These are phyloP conservation scores for Hyles euphorbiae DNA, from an alignment of 1,140 invertebrate genomes.

Conservation along the genomic window DNA sequence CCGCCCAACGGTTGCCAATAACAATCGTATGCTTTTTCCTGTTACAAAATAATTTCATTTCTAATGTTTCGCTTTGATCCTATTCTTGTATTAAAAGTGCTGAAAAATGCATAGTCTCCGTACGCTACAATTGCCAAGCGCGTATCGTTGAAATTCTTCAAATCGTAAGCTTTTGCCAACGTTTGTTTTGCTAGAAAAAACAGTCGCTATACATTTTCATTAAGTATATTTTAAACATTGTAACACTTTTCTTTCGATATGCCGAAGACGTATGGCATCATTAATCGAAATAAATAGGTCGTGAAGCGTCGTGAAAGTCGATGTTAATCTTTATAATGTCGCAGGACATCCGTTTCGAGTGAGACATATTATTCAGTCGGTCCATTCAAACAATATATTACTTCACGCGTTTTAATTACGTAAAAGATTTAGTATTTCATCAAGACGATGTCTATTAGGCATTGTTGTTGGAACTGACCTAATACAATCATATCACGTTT, in stretches of 20 bases:
- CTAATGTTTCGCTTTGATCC: too few species aligned
- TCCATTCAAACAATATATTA: conserved; percentile 7
- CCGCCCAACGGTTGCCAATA: too few species aligned
- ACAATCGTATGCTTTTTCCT: too few species aligned
- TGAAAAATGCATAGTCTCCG: conserved; percentile 3
- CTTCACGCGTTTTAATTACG: neutral
- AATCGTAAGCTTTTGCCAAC: conserved; percentile 1
- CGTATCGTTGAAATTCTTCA: neutral
- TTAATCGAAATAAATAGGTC: conserved; percentile 9
- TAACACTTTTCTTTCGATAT: conserved; percentile 7
- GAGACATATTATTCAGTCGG: neutral
- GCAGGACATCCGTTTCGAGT: conserved; percentile 7
- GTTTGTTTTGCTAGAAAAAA: conserved; percentile 2
- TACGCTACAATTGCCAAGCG: neutral
- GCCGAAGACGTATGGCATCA: conserved; percentile 7
- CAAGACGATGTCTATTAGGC: too few species aligned
- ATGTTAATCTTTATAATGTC: conserved; percentile 9
- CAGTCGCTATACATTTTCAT: conserved; percentile 4
- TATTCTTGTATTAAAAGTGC: neutral
- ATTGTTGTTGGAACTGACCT: too few species aligned
- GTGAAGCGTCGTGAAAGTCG: conserved; percentile 9
- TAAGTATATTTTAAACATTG: conserved; percentile 1
- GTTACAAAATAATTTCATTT: too few species aligned
- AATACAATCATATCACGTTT: too few species aligned
- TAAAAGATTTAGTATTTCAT: too few species aligned